These are phyloP conservation scores for Hippocampus barbouri DNA, from an alignment of 2,113 vertebrate genomes.

Conservation along the genomic window DNA sequence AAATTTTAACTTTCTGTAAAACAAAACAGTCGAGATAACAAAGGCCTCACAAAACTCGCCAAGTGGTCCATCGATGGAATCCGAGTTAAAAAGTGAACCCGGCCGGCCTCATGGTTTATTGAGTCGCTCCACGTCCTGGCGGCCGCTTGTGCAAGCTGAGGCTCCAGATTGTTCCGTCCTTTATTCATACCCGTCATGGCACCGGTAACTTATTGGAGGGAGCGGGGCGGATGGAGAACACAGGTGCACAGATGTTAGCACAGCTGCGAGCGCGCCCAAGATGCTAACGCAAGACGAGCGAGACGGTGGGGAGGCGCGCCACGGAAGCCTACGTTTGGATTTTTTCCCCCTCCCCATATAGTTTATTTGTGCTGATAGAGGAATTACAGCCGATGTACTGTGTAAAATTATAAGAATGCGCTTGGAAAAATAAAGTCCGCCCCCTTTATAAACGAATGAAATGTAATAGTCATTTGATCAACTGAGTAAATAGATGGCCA, in stretches of 20 bases:
- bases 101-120: constrained; percentile 61
- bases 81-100: constrained; percentile 7
- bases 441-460: too few relatives aligned
- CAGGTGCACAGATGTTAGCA: constrained; percentile 84
- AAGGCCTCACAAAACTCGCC: constrained; percentile 3
- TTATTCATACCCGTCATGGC: constrained; percentile 84
- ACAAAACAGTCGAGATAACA: not conserved
- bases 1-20: not conserved
- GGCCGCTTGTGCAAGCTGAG: constrained; percentile 64
- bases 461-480: not conserved
- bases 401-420: not conserved
- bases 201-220: constrained; percentile 81
- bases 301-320: constrained; percentile 32
- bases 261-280: constrained; percentile 73
- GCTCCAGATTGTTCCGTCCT: constrained; percentile 72
- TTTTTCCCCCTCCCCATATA: not conserved
- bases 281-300: constrained; percentile 46
- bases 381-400: not conserved
- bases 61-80: constrained; percentile 11
- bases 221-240: constrained; percentile 79
- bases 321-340: not conserved
- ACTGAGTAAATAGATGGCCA: not conserved
- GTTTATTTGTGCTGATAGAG: not conserved
- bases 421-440: too few relatives aligned
- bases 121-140: constrained; percentile 52